Conservation (phyloP, 2,797 vertebrate genomes). For the Rallus crepitans region DNA sequence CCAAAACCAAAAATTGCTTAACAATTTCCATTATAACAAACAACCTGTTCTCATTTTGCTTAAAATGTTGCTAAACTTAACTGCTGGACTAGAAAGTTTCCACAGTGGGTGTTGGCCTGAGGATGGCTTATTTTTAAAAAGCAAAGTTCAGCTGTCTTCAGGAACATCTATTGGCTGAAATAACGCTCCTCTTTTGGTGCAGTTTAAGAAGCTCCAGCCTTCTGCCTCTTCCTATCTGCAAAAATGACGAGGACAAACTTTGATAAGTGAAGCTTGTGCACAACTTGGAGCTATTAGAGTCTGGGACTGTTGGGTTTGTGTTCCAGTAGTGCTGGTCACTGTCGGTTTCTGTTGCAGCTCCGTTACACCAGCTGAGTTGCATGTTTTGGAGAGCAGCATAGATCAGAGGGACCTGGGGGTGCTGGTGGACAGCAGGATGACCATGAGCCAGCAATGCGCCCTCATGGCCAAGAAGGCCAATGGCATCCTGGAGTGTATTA, state of each 20-base stretch:
- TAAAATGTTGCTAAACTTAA: not conserved
- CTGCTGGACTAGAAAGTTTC: not conserved
- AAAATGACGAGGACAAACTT: not conserved
- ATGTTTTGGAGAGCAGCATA: no score
- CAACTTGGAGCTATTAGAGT: not conserved
- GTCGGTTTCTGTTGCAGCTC: not conserved
- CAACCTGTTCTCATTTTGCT: not conserved
- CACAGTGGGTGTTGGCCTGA: not conserved
- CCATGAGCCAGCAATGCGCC: no score
- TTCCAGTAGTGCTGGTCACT: not conserved
- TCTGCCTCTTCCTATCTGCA: not conserved
- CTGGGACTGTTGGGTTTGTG: not conserved
- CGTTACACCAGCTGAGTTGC: not conserved
- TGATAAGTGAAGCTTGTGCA: not conserved
- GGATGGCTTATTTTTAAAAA: not conserved
- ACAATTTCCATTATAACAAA: constrained; percentile 12
- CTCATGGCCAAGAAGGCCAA: no score
- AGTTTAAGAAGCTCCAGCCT: not conserved
- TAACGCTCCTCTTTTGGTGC: not conserved
- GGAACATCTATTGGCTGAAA: not conserved
- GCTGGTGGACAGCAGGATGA: no score
- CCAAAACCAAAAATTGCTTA: not conserved
- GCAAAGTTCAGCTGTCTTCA: not conserved
- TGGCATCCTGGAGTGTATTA: no score
- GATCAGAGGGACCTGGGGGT: no score